phyloP scores from a whole-genome alignment of 2,888 invertebrate genomes.

The Therioaphis trifolii region DNA sequence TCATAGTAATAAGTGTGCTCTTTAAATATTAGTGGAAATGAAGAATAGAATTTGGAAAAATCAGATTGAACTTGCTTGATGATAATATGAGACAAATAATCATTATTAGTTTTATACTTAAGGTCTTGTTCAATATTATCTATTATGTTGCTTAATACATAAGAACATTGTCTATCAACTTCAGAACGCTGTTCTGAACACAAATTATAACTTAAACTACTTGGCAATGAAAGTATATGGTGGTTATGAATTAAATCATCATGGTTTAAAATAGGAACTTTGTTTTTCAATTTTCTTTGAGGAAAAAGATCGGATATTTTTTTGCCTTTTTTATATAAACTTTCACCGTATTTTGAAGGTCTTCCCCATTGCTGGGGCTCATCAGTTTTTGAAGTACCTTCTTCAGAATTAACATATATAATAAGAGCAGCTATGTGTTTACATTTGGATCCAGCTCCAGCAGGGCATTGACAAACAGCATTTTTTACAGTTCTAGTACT shows the following conservation, averaged over 20 bases:
- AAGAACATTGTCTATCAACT: neutral
- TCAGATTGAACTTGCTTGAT: neutral
- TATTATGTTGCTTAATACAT: neutral
- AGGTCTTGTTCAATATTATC: neutral
- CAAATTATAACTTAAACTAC: too few species aligned
- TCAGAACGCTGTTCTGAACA: neutral
- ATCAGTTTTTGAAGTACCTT: conserved; percentile 10
- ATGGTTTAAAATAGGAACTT: neutral
- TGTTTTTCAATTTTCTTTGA: too few species aligned
- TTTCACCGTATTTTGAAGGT: neutral
- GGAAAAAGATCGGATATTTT: neutral
- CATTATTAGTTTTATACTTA: too few species aligned
- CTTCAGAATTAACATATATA: conserved; percentile 12
- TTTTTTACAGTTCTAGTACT: neutral
- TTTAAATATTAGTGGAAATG: too few species aligned
- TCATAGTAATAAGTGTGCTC: neutral
- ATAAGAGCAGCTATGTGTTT: neutral
- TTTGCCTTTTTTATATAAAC: neutral
- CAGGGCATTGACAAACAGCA: neutral
- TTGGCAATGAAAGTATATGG: neutral
- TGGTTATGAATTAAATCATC: neutral
- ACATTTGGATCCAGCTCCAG: neutral
- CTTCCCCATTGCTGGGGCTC: neutral
- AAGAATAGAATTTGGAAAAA: neutral
- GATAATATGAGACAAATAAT: neutral